A percentile compares a stretch with the other conserved stretches of the same genome.
These are phyloP conservation scores for Pseudomyrmex gracilis DNA, from an alignment of 1,140 invertebrate species.

Conservation along the genomic window DNA sequence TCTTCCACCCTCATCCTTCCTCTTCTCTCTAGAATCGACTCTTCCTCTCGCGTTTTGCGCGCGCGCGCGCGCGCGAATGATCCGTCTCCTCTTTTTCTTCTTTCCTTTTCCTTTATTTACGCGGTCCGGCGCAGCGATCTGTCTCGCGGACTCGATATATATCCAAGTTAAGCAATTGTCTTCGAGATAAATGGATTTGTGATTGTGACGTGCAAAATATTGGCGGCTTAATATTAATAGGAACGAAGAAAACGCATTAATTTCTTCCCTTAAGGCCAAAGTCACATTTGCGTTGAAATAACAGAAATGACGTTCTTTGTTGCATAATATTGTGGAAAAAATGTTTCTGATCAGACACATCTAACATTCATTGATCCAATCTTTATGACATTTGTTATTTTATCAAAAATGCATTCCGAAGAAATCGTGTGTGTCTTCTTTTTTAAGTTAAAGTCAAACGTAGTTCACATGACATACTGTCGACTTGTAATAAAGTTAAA, in stretches of 20 bases:
- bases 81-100: slow-evolving; percentile 44
- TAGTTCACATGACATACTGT: no score
- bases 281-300: neutral
- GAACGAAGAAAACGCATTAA: slow-evolving; percentile 10
- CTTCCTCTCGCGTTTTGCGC: slow-evolving; percentile 15
- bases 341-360: no score
- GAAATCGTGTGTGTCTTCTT: no score
- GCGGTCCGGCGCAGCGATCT: slow-evolving; percentile 16
- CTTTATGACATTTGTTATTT: no score
- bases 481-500: no score
- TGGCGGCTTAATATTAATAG: neutral
- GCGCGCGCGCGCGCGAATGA: slow-evolving; percentile 38
- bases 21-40: slow-evolving; percentile 32
- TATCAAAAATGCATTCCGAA: no score
- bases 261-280: neutral
- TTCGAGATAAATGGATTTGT: slow-evolving; percentile 43
- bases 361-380: no score
- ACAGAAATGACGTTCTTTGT: no score
- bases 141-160: slow-evolving; percentile 33
- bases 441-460: no score
- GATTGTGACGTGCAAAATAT: slow-evolving; percentile 35
- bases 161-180: slow-evolving; percentile 23
- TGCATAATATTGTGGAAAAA: no score
- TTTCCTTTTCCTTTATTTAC: slow-evolving; percentile 33
- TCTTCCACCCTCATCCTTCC: slow-evolving; percentile 49